Base-by-base conservation (phyloP, 2,113 vertebrate genomes). In the Menidia beryllina region DNA sequence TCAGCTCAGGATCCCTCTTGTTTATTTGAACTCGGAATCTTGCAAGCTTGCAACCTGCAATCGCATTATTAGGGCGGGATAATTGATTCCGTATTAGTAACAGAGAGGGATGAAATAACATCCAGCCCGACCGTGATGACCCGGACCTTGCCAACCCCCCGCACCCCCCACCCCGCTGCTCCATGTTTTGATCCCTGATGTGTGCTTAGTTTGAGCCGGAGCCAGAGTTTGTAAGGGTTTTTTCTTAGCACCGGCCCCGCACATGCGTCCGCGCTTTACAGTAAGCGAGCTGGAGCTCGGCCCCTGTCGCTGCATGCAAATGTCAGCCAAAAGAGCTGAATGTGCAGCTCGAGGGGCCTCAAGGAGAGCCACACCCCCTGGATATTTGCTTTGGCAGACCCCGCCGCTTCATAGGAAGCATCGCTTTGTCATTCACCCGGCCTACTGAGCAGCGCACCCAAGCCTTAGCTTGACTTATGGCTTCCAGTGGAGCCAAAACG, bases 61-160 rank as follows among this genome's bases (percentile, higher is more conserved):
- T 80, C 74, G 85, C 78, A 71, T 72, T 88, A 86, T 88, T 85
- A 88, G 84, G 84, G 69, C 48, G 66, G 82, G 79, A 91, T 86
- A 88, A 92, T 87, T 87, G 87, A 91, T 90, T 88, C 72, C 76
- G 82, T 89, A 85, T 87, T 89, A 85, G 85, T 85, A 79, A 85
- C 66, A 65, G 58, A 75, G 72, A 69, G 27, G 79, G 87, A 89
- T 92, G 87, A 88, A 93, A 93, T 88, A 86, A 86, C 87, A 86
- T 85, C 88, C 81, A 81, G 77, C 81, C 75, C 67, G 74, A 65
- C 75, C 51, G 26, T 20, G 67, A 59, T 55, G 79, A 84, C 60
- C 69, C 30, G 68, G 70, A 66, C 54, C 55, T 66, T 15, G 24
- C 73, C 59, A 72, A 41, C 74, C 54, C 78, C 51, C n/a, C n/a